Conservation (phyloP, 2,113 vertebrate genomes). For the Rana temporaria region DNA sequence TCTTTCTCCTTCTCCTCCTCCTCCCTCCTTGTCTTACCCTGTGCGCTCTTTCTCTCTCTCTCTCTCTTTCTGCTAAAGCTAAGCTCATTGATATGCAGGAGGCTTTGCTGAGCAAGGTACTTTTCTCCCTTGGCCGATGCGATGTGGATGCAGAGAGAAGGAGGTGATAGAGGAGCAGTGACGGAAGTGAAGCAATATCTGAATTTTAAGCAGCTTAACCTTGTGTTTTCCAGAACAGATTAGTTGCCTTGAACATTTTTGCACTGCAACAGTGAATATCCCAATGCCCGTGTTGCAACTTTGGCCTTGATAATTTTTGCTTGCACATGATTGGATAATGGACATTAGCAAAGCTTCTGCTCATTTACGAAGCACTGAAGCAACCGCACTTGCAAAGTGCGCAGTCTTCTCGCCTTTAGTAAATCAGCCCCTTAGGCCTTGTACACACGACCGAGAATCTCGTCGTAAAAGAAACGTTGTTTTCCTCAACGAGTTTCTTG, state of each 20-base stretch:
- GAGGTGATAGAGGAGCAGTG: slow-evolving; percentile 58
- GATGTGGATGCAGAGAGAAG: slow-evolving; percentile 54
- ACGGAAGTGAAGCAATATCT: slow-evolving; percentile 52
- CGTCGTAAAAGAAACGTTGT: too few relatives aligned
- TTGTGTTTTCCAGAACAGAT: background rate
- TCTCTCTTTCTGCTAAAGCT: slow-evolving; percentile 37
- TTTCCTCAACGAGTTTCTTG: too few relatives aligned
- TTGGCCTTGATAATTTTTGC: background rate
- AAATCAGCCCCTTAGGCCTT: too few relatives aligned
- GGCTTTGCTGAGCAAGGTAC: slow-evolving; percentile 58
- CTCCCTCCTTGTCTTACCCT: slow-evolving; percentile 29
- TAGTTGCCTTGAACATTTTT: background rate
- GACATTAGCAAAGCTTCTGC: too few relatives aligned
- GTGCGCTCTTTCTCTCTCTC: slow-evolving; percentile 40
- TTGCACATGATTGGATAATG: too few relatives aligned
- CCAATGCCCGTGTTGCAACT: background rate
- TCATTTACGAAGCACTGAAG: too few relatives aligned
- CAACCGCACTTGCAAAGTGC: too few relatives aligned
- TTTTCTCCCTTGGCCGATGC: slow-evolving; percentile 56
- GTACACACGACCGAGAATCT: too few relatives aligned
- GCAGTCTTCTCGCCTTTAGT: too few relatives aligned
- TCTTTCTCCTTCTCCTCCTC: slow-evolving; percentile 27
- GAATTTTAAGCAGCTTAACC: slow-evolving; percentile 56
- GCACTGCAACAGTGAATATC: background rate
- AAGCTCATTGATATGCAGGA: slow-evolving; percentile 57